These are phyloP conservation scores for Psilopogon haemacephalus DNA, from an alignment of 2,113 vertebrate species.

Conservation along the genomic window DNA sequence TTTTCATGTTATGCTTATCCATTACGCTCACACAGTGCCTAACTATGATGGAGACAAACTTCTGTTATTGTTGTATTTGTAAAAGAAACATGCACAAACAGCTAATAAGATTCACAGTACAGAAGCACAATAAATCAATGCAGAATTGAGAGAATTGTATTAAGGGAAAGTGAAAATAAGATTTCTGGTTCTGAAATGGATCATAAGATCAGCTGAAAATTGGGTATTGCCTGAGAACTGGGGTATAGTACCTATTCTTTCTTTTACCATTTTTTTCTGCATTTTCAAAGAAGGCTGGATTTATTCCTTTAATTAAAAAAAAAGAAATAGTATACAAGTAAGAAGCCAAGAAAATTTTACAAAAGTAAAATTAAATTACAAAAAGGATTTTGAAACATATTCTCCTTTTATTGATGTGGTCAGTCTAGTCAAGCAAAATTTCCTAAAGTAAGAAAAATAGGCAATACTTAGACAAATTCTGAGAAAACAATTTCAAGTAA, in stretches of 20 bases:
- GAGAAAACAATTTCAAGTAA: background rate
- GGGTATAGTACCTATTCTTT: background rate
- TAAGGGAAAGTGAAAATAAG: slow-evolving; percentile 46
- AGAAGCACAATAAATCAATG: slow-evolving; percentile 58
- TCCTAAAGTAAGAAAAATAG: background rate
- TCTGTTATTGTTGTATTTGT: slow-evolving; percentile 22
- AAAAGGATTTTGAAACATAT: background rate
- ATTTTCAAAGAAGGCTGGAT: background rate
- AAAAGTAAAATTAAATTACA: background rate
- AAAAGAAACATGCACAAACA: slow-evolving; percentile 34
- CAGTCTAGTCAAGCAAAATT: background rate
- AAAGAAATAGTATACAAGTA: background rate
- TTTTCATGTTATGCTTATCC: slow-evolving; percentile 30
- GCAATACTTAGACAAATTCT: background rate
- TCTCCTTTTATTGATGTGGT: background rate
- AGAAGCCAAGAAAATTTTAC: background rate
- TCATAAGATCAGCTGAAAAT: slow-evolving; percentile 15
- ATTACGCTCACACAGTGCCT: background rate
- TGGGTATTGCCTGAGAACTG: background rate
- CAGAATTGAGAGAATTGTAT: slow-evolving; percentile 18
- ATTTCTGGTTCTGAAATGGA: slow-evolving; percentile 38
- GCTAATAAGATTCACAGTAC: slow-evolving; percentile 47
- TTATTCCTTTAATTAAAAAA: slow-evolving; percentile 5
- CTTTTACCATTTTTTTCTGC: background rate
- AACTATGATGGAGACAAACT: slow-evolving; percentile 19